phyloP scores from a whole-genome alignment of 2,888 invertebrate species.

The Hypomecis punctinalis region DNA sequence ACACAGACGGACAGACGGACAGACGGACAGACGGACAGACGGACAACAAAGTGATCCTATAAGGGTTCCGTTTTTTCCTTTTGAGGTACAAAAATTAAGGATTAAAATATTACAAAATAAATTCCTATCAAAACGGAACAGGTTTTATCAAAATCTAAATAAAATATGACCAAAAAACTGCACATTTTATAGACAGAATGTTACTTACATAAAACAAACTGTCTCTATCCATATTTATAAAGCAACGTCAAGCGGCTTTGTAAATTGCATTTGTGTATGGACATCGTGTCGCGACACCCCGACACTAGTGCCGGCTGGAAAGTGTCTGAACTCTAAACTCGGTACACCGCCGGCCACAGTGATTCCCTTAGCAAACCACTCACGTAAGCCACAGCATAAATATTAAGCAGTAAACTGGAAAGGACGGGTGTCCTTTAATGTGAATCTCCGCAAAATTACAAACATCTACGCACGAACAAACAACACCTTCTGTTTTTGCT shows the following conservation, averaged over 20 bases:
- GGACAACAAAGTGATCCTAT: too few species aligned
- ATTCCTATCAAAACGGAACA: too few species aligned
- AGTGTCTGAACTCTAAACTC: conserved; percentile 13
- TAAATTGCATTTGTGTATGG: conserved; percentile 47
- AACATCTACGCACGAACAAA: conserved; percentile 15
- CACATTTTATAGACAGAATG: too few species aligned
- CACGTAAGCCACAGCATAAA: conserved; percentile 31
- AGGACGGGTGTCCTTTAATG: conserved; percentile 17
- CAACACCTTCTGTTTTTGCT: conserved; percentile 11
- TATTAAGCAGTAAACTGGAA: conserved; percentile 32
- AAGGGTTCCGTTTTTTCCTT: too few species aligned
- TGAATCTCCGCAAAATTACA: conserved; percentile 21
- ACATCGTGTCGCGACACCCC: conserved; percentile 35
- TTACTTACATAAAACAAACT: not conserved
- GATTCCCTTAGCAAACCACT: conserved; percentile 28
- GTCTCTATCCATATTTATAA: conserved; percentile 1
- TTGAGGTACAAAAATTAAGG: too few species aligned
- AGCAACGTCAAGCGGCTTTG: conserved; percentile 29
- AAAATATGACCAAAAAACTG: too few species aligned
- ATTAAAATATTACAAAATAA: too few species aligned
- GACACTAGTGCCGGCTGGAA: conserved; percentile 24
- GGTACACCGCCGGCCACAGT: conserved; percentile 8
- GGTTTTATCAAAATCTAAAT: too few species aligned
- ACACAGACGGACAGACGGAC: too few species aligned
- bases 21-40: too few species aligned